Evolutionary conservation across 2,797 vertebrate species (phyloP).

Genomic region (Cirrhinus molitorella): DNA sequence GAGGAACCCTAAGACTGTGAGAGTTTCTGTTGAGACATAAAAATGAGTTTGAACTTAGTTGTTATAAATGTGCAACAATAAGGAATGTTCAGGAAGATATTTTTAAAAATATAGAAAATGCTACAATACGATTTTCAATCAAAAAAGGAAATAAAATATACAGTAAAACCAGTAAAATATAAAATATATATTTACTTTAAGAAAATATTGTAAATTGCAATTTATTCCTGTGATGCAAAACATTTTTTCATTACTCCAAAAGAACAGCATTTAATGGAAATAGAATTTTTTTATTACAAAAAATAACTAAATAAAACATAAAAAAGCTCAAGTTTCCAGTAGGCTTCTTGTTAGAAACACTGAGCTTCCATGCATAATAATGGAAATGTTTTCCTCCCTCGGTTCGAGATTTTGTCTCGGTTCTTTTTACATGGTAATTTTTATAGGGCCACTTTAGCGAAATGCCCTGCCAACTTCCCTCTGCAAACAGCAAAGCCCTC

Average conservation of each 20-base stretch:
- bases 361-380: not conserved
- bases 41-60: not conserved
- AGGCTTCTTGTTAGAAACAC: not conserved
- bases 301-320: not conserved
- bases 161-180: not conserved
- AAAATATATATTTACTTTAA: too few species aligned
- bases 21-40: not conserved
- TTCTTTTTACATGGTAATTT: slow-evolving; percentile 50
- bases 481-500: slow-evolving; percentile 44
- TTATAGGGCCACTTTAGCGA: slow-evolving; percentile 61
- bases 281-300: not conserved
- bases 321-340: not conserved
- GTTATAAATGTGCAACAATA: not conserved
- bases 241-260: not conserved
- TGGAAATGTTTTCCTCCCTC: slow-evolving; percentile 9
- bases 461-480: slow-evolving; percentile 52
- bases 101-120: not conserved
- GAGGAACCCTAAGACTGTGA: slow-evolving; percentile 19
- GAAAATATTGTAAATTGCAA: not conserved
- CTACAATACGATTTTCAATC: not conserved
- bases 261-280: not conserved
- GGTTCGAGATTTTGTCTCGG: slow-evolving; percentile 8
- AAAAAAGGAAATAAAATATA: too few species aligned
- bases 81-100: not conserved
- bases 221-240: not conserved